phyloP scores from a whole-genome alignment of 2,113 vertebrate genomes.

The Phoxinus phoxinus region DNA sequence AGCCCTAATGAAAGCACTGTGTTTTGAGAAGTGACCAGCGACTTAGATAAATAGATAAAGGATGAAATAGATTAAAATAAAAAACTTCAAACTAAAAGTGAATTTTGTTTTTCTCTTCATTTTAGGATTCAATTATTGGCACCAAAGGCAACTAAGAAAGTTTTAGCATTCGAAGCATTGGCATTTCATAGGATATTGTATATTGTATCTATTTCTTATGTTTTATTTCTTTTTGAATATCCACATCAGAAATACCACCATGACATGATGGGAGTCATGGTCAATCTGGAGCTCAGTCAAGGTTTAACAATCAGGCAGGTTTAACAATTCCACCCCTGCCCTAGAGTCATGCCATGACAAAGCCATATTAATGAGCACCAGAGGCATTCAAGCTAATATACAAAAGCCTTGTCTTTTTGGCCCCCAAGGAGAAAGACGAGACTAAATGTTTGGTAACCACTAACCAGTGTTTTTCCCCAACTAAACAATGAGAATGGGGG shows the following conservation, averaged over 20 bases:
- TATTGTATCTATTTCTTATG: neutral
- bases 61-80: neutral
- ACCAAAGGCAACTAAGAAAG: neutral
- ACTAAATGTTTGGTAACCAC: neutral
- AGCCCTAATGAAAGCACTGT: no score
- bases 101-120: neutral
- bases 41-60: no score
- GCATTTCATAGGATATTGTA: neutral
- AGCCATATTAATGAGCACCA: conserved; percentile 52
- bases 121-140: neutral
- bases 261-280: conserved; percentile 53
- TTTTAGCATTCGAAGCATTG: neutral
- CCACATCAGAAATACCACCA: conserved; percentile 25
- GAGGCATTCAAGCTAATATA: conserved; percentile 31
- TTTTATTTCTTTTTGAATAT: neutral
- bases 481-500: conserved; percentile 24
- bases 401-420: conserved; percentile 24
- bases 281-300: conserved; percentile 51
- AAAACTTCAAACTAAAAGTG: neutral
- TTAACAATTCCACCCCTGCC: conserved; percentile 45
- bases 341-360: conserved; percentile 34
- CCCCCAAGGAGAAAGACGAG: neutral
- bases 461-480: neutral
- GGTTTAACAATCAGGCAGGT: conserved; percentile 51
- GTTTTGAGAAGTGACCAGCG: no score